Conservation (phyloP, 2,888 invertebrate species). For the Cetonia aurata region DNA sequence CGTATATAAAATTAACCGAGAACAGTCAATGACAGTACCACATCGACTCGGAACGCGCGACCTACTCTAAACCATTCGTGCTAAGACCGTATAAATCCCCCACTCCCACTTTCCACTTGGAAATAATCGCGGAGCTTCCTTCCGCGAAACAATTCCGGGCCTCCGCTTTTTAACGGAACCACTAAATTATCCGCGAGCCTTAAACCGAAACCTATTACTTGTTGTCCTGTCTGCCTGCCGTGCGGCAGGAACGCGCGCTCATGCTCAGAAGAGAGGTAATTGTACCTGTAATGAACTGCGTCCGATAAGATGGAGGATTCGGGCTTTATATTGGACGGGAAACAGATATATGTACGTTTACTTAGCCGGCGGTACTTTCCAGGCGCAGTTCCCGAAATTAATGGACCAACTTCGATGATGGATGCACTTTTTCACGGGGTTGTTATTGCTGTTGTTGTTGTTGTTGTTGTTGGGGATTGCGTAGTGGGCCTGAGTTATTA, state of each 20-base stretch:
- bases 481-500: conserved; percentile 5
- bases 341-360: conserved; percentile 1
- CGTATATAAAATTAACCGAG: no score
- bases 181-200: no score
- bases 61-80: no score
- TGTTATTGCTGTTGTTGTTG: conserved; percentile 1
- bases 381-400: conserved; percentile 15
- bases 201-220: conserved; percentile 1
- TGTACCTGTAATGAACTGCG: conserved; percentile 18
- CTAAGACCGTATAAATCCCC: no score
- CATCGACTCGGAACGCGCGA: no score
- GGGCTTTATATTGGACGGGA: conserved; percentile 9
- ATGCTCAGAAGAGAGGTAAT: neutral
- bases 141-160: no score
- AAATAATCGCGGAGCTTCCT: no score
- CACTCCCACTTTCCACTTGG: no score
- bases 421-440: conserved; percentile 10
- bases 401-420: conserved; percentile 25
- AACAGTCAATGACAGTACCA: no score
- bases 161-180: no score
- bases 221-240: neutral
- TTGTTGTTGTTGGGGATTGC: no score
- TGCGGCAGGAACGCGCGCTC: no score
- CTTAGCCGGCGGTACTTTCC: neutral
- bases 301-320: conserved; percentile 1